A percentile compares a stretch with the other conserved stretches of the same genome.
Evolutionary conservation across 2,888 invertebrate genomes (phyloP).

Genomic region (Molorchus minor): DNA sequence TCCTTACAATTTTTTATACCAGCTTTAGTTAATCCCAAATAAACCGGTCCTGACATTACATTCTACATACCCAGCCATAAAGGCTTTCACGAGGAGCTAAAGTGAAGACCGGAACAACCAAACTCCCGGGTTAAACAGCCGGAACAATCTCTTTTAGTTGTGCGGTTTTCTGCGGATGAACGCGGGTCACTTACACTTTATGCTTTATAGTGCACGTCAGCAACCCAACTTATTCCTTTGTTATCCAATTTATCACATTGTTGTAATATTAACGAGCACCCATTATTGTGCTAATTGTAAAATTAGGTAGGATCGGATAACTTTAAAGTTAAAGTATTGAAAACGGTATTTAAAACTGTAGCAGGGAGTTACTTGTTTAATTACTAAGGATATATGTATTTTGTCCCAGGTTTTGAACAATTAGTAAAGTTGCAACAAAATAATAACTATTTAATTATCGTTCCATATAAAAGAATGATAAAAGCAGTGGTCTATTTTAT

Average conservation of each 20-base stretch:
- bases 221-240: not conserved
- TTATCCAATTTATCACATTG: constrained; percentile 16
- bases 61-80: constrained; percentile 14
- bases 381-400: no score
- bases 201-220: constrained; percentile 5
- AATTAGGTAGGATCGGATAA: no score
- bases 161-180: constrained; percentile 53
- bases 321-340: no score
- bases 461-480: no score
- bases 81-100: constrained; percentile 3
- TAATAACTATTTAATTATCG: no score
- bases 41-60: constrained; percentile 5
- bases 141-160: constrained; percentile 56
- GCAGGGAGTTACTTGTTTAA: no score
- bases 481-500: no score
- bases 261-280: not conserved
- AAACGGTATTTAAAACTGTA: no score
- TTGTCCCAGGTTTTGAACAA: no score
- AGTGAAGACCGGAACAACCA: constrained; percentile 21
- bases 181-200: constrained; percentile 47
- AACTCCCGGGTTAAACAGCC: constrained; percentile 51
- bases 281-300: not conserved
- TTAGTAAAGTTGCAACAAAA: no score
- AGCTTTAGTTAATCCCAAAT: not conserved
- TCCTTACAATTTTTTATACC: not conserved